Percentiles rank a stretch among this genome's conserved stretches.
Conservation (phyloP, 2,888 invertebrate species). For the Syrphus vitripennis region DNA sequence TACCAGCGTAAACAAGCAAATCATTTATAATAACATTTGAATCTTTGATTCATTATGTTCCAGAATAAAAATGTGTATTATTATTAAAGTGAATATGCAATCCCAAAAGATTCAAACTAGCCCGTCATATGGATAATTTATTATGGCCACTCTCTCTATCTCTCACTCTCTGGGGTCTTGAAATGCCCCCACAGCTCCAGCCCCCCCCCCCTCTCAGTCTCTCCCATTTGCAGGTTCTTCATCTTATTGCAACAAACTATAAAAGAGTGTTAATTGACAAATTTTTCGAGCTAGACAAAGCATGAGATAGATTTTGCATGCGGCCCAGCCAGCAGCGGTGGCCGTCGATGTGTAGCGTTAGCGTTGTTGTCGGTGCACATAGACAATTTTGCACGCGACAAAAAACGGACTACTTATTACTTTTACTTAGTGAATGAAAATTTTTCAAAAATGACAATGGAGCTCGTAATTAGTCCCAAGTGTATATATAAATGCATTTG, state of each 20-base stretch:
- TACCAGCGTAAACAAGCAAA: slow-evolving; percentile 42
- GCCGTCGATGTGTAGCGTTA: neutral
- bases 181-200: neutral
- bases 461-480: slow-evolving; percentile 62
- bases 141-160: slow-evolving; percentile 53
- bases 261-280: slow-evolving; percentile 71
- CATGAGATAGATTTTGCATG: slow-evolving; percentile 71
- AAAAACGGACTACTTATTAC: slow-evolving; percentile 53
- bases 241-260: neutral
- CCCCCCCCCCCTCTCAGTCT: neutral
- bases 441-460: slow-evolving; percentile 64
- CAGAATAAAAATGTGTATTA: slow-evolving; percentile 2
- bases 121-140: slow-evolving; percentile 69
- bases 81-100: slow-evolving; percentile 16
- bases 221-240: neutral
- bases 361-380: neutral
- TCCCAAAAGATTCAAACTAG: slow-evolving; percentile 18
- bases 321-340: too few species aligned
- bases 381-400: slow-evolving; percentile 69
- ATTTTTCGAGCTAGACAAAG: slow-evolving; percentile 72
- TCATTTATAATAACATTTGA: slow-evolving; percentile 67
- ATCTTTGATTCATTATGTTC: slow-evolving; percentile 64
- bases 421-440: slow-evolving; percentile 67
- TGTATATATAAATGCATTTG: slow-evolving; percentile 3
- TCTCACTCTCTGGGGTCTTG: slow-evolving; percentile 23